Percentiles rank a stretch among this genome's conserved stretches.
phyloP scores from a whole-genome alignment of 2,888 invertebrate species.

The Caenorhabditis drosophilae region DNA sequence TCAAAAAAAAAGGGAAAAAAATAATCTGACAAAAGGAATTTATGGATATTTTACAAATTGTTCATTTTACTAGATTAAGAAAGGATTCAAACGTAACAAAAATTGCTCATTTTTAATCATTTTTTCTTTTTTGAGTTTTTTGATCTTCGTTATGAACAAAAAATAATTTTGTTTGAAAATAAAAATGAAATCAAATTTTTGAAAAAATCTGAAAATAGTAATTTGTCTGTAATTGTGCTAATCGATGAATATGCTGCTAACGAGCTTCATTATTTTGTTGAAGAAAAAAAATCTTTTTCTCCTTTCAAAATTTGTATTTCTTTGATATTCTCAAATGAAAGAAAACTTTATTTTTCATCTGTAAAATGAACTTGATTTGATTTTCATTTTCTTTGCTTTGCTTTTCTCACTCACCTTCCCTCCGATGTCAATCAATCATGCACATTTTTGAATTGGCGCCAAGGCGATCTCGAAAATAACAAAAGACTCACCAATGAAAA shows the following conservation, averaged over 20 bases:
- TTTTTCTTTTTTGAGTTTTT: not conserved
- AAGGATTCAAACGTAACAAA: not conserved
- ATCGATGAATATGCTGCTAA: constrained; percentile 5
- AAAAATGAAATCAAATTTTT: no score
- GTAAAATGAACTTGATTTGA: not conserved
- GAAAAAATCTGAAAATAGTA: no score
- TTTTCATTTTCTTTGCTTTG: no score
- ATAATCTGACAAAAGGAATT: not conserved
- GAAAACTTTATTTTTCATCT: not conserved
- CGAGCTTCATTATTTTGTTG: not conserved
- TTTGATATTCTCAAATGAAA: not conserved
- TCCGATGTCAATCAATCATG: constrained; percentile 32
- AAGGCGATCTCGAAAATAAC: constrained; percentile 36
- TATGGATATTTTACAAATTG: not conserved
- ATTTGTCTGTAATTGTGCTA: no score
- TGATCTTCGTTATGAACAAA: not conserved
- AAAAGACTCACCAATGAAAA: constrained; percentile 12
- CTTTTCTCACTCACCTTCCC: not conserved
- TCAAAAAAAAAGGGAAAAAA: not conserved
- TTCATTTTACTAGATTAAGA: not conserved
- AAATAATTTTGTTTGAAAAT: not conserved
- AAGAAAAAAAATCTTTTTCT: not conserved
- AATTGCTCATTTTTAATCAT: not conserved
- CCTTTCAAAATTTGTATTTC: no score
- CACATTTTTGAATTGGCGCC: constrained; percentile 40